Evolutionary conservation across 2,113 vertebrate genomes (phyloP).

Genomic region (Microcebus ravelobensis): DNA sequence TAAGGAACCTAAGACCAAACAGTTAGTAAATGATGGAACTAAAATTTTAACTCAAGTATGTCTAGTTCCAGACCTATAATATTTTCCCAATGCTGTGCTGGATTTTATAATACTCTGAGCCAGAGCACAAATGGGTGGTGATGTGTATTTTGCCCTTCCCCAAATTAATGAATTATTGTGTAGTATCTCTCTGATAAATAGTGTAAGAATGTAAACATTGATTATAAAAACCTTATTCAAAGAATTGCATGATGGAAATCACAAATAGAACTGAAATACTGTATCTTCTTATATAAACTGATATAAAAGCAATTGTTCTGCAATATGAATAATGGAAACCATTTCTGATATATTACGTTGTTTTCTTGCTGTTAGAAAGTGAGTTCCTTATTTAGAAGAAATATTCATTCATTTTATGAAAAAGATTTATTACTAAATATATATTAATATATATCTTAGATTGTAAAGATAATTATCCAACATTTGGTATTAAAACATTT

Average conservation of each 20-base stretch:
- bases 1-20: background rate
- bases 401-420: background rate
- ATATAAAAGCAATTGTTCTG: constrained; percentile 50
- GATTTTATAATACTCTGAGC: background rate
- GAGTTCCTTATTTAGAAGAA: background rate
- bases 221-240: background rate
- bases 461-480: background rate
- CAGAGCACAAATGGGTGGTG: background rate
- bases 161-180: background rate
- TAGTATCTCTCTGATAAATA: background rate
- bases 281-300: constrained; percentile 34
- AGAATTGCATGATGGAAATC: background rate
- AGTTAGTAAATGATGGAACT: background rate
- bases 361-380: background rate
- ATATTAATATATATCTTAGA: background rate
- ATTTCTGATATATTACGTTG: background rate
- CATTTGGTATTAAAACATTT: background rate
- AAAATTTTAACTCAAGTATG: background rate
- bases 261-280: constrained; percentile 62
- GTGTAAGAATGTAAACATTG: background rate
- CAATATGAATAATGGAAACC: background rate
- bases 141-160: background rate
- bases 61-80: background rate
- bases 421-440: background rate
- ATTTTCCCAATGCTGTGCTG: background rate